Evolutionary conservation across 30 jellyfish, hydroid and myxozoan species (phyloP), one percentile per base, ranked within the genome.

Genomic region (Cassiopea xamachana): DNA sequence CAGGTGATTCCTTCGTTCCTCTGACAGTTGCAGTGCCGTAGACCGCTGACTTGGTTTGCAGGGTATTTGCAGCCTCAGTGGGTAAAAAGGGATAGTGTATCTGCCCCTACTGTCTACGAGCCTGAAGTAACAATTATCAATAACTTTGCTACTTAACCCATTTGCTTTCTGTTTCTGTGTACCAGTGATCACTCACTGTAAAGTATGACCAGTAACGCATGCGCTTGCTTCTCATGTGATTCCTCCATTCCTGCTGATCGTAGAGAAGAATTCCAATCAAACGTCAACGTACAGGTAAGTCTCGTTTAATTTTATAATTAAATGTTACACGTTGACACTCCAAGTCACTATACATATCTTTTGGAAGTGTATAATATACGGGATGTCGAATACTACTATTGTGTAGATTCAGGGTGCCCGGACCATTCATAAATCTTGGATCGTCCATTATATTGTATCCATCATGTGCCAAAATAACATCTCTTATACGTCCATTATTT

Each of bases 161-260:
- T 14, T 69, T 69, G n/a, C n/a, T 61, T 61, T 10, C 14, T 10
- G 0, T 61, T 4, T 55, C 48, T 69, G 17, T 17, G 46, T 69
- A 17, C 78, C 78, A 17, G 78, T 69, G 48, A 69, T 69, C 48
- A 18, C 78, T 69, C 17, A 69, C 6, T 18, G 7, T 69, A 17
- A 69, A 69, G 48, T 17, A 69, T 81, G 91, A 50, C 91, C 64
- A 47, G 91, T 70, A 48, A 73, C 91, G 91, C 91, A 69, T 83
- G 91, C 91, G 84, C 91, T 71, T 60, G 91, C 91, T 83, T 83
- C 91, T 83, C 91, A 70, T 47, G 91, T 83, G 91, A 83, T 69
- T 71, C 91, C 84, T 83, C 83, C 91, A 74, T 81, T 81, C 90
- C 90, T 61, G 81, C 80, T 81, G 67, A 59, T 81, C 70, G 69